Evolutionary conservation across 2,797 vertebrate genomes (phyloP).

Genomic region (Urocyon cinereoargenteus): DNA sequence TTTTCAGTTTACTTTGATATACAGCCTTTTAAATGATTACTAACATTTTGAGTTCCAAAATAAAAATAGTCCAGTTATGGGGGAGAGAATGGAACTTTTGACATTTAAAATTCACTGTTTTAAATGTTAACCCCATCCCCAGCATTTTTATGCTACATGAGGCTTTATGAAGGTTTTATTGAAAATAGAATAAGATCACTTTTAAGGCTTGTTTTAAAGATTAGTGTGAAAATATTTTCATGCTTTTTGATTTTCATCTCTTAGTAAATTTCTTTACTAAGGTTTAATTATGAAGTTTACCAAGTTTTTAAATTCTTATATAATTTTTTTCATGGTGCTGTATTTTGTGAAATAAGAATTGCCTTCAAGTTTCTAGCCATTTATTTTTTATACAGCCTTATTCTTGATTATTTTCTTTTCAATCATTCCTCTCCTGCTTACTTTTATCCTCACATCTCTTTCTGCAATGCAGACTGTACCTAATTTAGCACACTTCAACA

Average conservation of each 20-base stretch:
- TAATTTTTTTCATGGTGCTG: conserved; percentile 74
- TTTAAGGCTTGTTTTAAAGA: conserved; percentile 48
- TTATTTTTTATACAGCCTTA: conserved; percentile 65
- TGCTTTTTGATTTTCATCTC: conserved; percentile 57
- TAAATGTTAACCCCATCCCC: conserved; percentile 45
- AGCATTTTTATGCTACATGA: conserved; percentile 65
- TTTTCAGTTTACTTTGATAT: conserved; percentile 58
- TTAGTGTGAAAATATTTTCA: conserved; percentile 42
- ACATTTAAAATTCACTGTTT: conserved; percentile 63
- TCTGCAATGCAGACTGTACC: conserved; percentile 57
- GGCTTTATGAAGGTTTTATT: conserved; percentile 53
- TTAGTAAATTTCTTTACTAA: conserved; percentile 50
- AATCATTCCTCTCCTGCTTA: conserved; percentile 36
- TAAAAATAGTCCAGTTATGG: conserved; percentile 45
- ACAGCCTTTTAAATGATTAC: conserved; percentile 49
- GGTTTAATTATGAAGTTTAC: conserved; percentile 33
- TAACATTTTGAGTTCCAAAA: conserved; percentile 46
- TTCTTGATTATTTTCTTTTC: conserved; percentile 53
- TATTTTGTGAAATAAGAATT: conserved; percentile 70
- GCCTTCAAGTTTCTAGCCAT: conserved; percentile 65
- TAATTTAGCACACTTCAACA: conserved; percentile 62
- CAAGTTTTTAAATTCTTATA: conserved; percentile 66
- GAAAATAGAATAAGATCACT: conserved; percentile 62
- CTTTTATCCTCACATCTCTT: conserved; percentile 65
- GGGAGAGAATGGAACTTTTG: conserved; percentile 7